Percentiles rank a stretch among this genome's conserved stretches.
Evolutionary conservation across 92 coral and sea anemone genomes (phyloP).

Genomic region (Actinostola sp.): DNA sequence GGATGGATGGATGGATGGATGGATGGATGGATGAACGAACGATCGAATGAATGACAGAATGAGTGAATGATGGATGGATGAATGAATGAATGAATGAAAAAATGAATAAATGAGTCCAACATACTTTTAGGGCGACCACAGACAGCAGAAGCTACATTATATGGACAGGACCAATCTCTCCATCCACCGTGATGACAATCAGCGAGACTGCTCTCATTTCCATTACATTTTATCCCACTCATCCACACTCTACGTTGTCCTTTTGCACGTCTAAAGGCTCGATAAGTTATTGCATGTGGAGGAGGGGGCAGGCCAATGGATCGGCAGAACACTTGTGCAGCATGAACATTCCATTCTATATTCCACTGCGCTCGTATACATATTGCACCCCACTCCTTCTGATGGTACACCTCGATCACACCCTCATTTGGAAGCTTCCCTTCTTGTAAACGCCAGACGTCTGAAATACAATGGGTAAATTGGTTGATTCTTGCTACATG

Average conservation of each 20-base stretch:
- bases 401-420: slow-evolving; percentile 10
- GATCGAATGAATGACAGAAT: too few species aligned
- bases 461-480: too few species aligned
- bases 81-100: too few species aligned
- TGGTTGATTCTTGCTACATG: too few species aligned
- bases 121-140: slow-evolving; percentile 24
- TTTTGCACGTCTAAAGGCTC: neutral
- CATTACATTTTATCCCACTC: neutral
- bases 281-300: neutral
- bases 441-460: slow-evolving; percentile 12
- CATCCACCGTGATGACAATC: slow-evolving; percentile 14
- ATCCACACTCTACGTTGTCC: neutral
- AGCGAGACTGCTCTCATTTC: slow-evolving; percentile 4
- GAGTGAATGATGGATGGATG: too few species aligned
- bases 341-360: slow-evolving; percentile 2
- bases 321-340: slow-evolving; percentile 21
- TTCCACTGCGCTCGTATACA: slow-evolving; percentile 1
- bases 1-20: too few species aligned
- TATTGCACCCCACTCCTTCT: slow-evolving; percentile 8
- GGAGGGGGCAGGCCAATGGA: slow-evolving; percentile 23
- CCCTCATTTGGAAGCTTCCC: slow-evolving; percentile 13
- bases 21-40: too few species aligned
- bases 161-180: neutral
- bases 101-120: neutral
- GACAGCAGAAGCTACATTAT: neutral